A percentile compares a stretch with the other conserved stretches of the same genome.
These are phyloP conservation scores for Xiphophorus couchianus DNA, from an alignment of 2,113 vertebrate species.

Conservation along the genomic window DNA sequence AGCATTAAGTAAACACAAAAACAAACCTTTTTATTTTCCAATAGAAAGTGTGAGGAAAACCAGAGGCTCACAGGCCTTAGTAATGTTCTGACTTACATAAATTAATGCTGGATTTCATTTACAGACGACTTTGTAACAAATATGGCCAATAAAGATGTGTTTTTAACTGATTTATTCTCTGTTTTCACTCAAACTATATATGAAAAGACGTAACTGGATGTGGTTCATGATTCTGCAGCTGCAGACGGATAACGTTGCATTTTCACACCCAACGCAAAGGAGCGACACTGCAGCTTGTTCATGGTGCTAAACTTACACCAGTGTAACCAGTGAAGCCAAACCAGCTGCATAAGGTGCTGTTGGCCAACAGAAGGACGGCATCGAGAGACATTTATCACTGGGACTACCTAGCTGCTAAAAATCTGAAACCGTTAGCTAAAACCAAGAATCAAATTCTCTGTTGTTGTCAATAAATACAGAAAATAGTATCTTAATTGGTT, in stretches of 20 bases:
- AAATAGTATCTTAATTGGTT: too few relatives aligned
- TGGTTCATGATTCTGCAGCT: not conserved
- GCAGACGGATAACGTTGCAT: conserved; percentile 1
- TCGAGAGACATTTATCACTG: not conserved
- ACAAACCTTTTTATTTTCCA: not conserved
- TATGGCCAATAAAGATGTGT: not conserved
- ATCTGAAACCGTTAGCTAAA: too few relatives aligned
- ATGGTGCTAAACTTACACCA: conserved; percentile 1
- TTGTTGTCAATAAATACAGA: too few relatives aligned
- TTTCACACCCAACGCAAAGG: not conserved
- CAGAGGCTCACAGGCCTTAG: not conserved
- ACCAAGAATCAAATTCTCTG: too few relatives aligned
- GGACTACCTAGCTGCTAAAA: too few relatives aligned
- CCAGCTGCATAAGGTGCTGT: not conserved
- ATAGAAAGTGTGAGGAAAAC: not conserved
- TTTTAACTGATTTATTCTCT: not conserved
- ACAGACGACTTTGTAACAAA: not conserved
- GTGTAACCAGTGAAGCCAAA: not conserved
- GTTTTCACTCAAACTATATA: not conserved
- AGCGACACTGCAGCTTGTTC: not conserved
- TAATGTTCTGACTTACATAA: not conserved
- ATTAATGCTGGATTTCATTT: not conserved
- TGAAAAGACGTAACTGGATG: not conserved
- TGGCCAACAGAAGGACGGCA: not conserved
- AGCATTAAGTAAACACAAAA: not conserved